Evolutionary conservation across 2,888 invertebrate genomes (phyloP).

Genomic region (Apomyelois bistriatella): DNA sequence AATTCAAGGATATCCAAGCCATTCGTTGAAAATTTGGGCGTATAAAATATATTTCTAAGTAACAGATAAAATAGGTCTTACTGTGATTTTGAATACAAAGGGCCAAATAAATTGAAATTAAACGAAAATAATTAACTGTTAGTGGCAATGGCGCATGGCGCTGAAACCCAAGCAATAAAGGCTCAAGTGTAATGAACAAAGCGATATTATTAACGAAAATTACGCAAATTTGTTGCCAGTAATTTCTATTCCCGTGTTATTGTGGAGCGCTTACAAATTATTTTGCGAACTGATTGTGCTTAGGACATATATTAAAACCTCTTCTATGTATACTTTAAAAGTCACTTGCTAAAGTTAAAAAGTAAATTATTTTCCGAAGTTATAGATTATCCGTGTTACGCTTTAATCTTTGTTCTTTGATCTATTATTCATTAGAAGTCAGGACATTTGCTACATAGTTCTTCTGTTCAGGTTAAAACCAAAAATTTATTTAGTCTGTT

Average conservation of each 20-base stretch:
- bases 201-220: slow-evolving; percentile 51
- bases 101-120: slow-evolving; percentile 32
- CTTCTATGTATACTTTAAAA: neutral
- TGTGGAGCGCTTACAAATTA: slow-evolving; percentile 35
- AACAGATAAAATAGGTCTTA: slow-evolving; percentile 1
- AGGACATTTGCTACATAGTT: too few species aligned
- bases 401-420: too few species aligned
- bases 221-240: slow-evolving; percentile 49
- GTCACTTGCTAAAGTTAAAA: too few species aligned
- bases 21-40: too few species aligned
- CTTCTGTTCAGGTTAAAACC: too few species aligned
- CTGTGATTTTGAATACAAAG: slow-evolving; percentile 15
- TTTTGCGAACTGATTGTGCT: slow-evolving; percentile 29
- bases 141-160: slow-evolving; percentile 28
- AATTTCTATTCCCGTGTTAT: slow-evolving; percentile 53
- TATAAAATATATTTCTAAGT: neutral
- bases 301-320: slow-evolving; percentile 11
- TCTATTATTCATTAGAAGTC: too few species aligned
- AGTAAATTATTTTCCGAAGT: too few species aligned
- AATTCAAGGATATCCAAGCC: neutral
- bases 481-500: too few species aligned
- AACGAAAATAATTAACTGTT: slow-evolving; percentile 48
- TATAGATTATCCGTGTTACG: too few species aligned
- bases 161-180: slow-evolving; percentile 44
- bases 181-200: slow-evolving; percentile 46